phyloP scores from a whole-genome alignment of 2,888 invertebrate genomes.

The Busseola fusca region DNA sequence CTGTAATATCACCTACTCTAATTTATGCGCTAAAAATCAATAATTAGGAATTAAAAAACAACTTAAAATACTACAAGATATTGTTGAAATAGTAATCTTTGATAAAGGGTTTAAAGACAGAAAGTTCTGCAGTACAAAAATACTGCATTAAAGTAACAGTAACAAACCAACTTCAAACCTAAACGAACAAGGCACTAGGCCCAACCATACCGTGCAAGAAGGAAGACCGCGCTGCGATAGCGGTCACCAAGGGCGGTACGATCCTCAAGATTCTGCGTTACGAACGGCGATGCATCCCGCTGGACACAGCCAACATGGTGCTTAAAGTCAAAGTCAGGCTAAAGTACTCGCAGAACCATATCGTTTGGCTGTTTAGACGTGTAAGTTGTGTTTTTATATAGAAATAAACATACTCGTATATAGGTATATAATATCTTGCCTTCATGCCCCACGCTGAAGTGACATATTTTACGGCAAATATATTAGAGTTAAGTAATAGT shows the following conservation, averaged over 20 bases:
- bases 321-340: slow-evolving; percentile 89
- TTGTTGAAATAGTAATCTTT: neutral
- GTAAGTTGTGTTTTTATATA: slow-evolving; percentile 75
- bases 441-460: neutral
- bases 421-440: neutral
- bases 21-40: no score
- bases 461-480: neutral
- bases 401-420: neutral
- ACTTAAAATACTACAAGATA: neutral
- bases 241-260: slow-evolving; percentile 34
- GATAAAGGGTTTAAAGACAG: neutral
- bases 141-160: neutral
- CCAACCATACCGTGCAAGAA: slow-evolving; percentile 40
- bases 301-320: slow-evolving; percentile 87
- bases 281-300: slow-evolving; percentile 82
- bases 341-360: slow-evolving; percentile 89
- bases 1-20: no score
- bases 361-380: slow-evolving; percentile 89
- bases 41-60: neutral
- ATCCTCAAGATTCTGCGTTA: slow-evolving; percentile 75
- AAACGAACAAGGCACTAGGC: neutral
- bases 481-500: neutral
- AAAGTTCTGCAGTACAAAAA: neutral
- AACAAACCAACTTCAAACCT: neutral
- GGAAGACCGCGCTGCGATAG: slow-evolving; percentile 30